phyloP scores from a whole-genome alignment of 2,113 vertebrate species.

The Sphaerodactylus townsendi region DNA sequence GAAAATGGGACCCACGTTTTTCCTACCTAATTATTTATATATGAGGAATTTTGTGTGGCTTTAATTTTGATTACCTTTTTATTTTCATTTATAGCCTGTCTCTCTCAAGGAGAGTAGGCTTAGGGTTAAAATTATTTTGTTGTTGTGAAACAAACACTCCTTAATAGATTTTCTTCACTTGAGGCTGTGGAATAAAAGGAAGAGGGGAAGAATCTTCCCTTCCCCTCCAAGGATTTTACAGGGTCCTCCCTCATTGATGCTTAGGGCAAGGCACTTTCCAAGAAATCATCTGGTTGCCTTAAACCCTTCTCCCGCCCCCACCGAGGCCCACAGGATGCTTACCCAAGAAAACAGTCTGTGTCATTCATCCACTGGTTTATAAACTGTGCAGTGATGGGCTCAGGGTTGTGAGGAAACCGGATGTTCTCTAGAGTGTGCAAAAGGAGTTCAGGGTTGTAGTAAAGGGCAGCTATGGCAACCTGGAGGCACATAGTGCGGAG shows the following conservation, averaged over 20 bases:
- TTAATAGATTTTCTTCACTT: not conserved
- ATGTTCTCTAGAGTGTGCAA: conserved; percentile 92
- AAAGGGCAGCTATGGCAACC: conserved; percentile 93
- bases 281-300: not conserved
- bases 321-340: too few species aligned
- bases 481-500: conserved; percentile 97
- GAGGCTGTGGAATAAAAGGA: not conserved
- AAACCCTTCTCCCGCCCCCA: too few species aligned
- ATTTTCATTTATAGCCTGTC: too few species aligned
- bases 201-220: not conserved
- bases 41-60: too few species aligned
- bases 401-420: conserved; percentile 88
- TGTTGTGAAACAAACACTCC: not conserved
- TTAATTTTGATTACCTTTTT: too few species aligned
- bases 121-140: not conserved
- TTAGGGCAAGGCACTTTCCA: not conserved
- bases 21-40: too few species aligned
- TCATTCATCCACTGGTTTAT: conserved; percentile 99
- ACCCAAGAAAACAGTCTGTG: conserved; percentile 96
- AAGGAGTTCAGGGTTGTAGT: conserved; percentile 91
- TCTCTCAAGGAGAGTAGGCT: too few species aligned
- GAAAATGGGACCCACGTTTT: too few species aligned
- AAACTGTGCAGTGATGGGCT: conserved; percentile 94
- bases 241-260: not conserved
- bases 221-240: not conserved